These are phyloP conservation scores for Catharus bicknelli DNA, from an alignment of 2,113 vertebrate species.

Conservation along the genomic window DNA sequence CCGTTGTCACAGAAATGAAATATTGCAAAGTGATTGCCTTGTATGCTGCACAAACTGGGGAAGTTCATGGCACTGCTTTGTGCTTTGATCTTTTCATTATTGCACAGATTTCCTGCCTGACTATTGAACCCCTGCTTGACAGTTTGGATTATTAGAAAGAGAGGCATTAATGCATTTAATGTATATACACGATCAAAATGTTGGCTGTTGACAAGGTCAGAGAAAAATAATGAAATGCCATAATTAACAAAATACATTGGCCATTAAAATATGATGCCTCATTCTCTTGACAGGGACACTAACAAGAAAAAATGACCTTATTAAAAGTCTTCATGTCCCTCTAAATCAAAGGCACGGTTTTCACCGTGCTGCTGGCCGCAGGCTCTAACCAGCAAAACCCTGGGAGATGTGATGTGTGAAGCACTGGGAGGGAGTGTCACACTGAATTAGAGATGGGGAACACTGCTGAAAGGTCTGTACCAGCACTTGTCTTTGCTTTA, in stretches of 20 bases:
- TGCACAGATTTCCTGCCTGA: not conserved
- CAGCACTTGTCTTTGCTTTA: not conserved
- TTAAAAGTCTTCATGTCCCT: slow-evolving; percentile 34
- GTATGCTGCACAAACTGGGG: not conserved
- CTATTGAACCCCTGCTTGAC: not conserved
- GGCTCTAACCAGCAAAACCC: not conserved
- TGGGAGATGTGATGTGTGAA: not conserved
- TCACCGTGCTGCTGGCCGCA: not conserved
- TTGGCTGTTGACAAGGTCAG: slow-evolving; percentile 53
- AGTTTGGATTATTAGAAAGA: not conserved
- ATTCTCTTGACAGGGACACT: slow-evolving; percentile 34
- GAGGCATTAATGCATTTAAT: slow-evolving; percentile 29
- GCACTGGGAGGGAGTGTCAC: not conserved
- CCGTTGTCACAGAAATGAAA: not conserved
- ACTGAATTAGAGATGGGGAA: not conserved
- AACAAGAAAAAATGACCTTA: slow-evolving; percentile 60
- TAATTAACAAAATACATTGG: slow-evolving; percentile 63
- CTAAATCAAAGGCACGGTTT: slow-evolving; percentile 11
- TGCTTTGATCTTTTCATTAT: slow-evolving; percentile 40
- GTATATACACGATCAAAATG: not conserved
- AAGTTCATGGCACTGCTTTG: not conserved
- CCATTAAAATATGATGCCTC: slow-evolving; percentile 44
- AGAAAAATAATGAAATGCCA: slow-evolving; percentile 50
- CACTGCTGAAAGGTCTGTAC: not conserved
- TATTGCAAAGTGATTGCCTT: not conserved